Evolutionary conservation across 2,888 invertebrate species (phyloP).

Genomic region (Brachyopa scutellaris): DNA sequence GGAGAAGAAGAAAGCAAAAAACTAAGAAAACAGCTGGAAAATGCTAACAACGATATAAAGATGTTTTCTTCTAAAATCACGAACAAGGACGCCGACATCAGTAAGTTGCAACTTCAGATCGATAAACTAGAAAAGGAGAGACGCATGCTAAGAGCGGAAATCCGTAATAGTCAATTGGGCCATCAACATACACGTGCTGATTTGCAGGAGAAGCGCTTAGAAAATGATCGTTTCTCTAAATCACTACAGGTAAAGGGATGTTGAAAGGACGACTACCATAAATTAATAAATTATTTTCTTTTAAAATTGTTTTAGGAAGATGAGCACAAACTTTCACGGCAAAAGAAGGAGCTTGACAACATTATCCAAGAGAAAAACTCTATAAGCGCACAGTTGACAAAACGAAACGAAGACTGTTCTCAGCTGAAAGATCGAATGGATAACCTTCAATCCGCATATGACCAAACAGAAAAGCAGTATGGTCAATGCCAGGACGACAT

Average conservation of each 20-base stretch:
- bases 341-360: conserved; percentile 89
- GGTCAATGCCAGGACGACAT: conserved; percentile 92
- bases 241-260: conserved; percentile 83
- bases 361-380: conserved; percentile 90
- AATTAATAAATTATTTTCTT: not conserved
- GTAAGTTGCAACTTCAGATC: conserved; percentile 87
- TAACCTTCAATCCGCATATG: conserved; percentile 89
- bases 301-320: conserved; percentile 83
- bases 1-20: conserved; percentile 87
- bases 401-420: conserved; percentile 91
- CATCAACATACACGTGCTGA: conserved; percentile 81
- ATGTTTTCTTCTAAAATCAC: conserved; percentile 87
- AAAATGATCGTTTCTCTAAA: conserved; percentile 85
- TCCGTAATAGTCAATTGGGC: conserved; percentile 78
- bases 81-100: conserved; percentile 88
- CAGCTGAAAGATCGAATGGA: conserved; percentile 91
- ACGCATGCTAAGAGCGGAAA: conserved; percentile 84
- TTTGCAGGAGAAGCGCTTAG: conserved; percentile 79
- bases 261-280: not conserved
- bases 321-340: conserved; percentile 86
- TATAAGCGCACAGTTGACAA: conserved; percentile 90
- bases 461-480: conserved; percentile 88
- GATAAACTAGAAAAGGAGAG: conserved; percentile 88
- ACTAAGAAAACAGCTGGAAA: conserved; percentile 88
- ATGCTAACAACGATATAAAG: conserved; percentile 80